These are phyloP conservation scores for Baryphthengus martii DNA, from an alignment of 2,113 vertebrate genomes.

Conservation along the genomic window DNA sequence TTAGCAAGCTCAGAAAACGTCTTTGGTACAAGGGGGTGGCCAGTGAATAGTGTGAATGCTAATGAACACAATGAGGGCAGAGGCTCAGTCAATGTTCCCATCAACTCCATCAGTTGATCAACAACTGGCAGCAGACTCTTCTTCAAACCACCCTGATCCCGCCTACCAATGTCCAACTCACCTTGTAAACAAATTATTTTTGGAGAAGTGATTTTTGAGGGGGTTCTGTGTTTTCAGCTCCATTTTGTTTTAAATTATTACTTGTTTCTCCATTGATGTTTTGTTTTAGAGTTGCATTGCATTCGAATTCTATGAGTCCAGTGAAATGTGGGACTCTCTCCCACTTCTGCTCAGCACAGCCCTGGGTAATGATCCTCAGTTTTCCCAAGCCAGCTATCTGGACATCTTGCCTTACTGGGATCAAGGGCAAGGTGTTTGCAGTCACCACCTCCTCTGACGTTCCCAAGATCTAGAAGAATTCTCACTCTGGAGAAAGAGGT, in stretches of 20 bases:
- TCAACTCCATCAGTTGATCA: not conserved
- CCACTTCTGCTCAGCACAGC: not conserved
- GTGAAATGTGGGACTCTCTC: not conserved
- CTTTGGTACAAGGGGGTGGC: not conserved
- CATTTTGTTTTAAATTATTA: not conserved
- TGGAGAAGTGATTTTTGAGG: not conserved
- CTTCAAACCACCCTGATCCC: not conserved
- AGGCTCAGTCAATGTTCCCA: not conserved
- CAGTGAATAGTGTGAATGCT: not conserved
- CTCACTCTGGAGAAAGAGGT: not conserved
- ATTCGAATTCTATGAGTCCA: not conserved
- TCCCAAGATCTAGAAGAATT: not conserved
- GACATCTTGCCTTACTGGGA: not conserved
- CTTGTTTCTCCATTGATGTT: not conserved
- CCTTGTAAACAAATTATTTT: not conserved
- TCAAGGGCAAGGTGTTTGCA: not conserved
- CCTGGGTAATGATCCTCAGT: not conserved
- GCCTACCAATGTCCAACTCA: not conserved
- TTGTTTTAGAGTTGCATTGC: not conserved
- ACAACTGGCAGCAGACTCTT: not conserved
- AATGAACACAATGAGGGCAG: not conserved
- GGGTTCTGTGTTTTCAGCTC: fast-evolving
- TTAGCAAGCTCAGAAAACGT: not conserved
- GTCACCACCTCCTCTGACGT: not conserved
- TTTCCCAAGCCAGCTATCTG: not conserved